These are phyloP conservation scores for Manis javanica DNA, from an alignment of 2,797 vertebrate species.

Conservation along the genomic window DNA sequence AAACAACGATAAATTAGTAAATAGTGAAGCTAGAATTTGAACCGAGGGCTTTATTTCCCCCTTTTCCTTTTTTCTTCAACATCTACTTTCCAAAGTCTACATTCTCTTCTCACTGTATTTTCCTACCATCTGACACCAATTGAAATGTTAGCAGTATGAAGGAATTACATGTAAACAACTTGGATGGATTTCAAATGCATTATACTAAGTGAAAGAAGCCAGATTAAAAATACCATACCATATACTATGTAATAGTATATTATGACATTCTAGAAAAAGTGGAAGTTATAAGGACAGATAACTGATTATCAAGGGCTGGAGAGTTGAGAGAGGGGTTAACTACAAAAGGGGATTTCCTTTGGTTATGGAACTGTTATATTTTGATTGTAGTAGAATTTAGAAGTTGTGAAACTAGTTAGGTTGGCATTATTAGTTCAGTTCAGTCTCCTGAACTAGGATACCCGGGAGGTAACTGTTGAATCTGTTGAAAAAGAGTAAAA, in stretches of 20 bases:
- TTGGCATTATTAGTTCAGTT: not conserved
- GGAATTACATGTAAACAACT: not conserved
- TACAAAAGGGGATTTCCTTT: not conserved
- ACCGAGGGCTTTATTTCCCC: not conserved
- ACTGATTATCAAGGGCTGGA: not conserved
- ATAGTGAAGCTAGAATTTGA: not conserved
- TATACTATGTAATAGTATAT: not conserved
- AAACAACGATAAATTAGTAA: not conserved
- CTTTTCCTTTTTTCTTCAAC: not conserved
- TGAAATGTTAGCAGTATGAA: slow-evolving; percentile 50
- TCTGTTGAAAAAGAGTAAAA: not conserved
- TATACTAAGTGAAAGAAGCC: slow-evolving; percentile 2
- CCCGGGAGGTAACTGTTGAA: not conserved
- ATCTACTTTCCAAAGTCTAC: not conserved
- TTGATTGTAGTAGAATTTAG: slow-evolving; percentile 11
- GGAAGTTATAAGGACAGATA: not conserved
- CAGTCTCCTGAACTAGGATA: not conserved
- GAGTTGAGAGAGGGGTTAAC: not conserved
- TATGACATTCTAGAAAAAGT: not conserved
- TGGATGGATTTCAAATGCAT: not conserved
- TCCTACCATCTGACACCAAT: not conserved
- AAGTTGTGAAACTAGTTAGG: not conserved
- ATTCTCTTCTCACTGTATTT: not conserved
- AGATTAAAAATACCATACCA: not conserved
- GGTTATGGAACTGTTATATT: not conserved